A percentile compares a stretch with the other conserved stretches of the same genome.
Conservation (phyloP, 92 coral and sea anemone genomes). For the Diadumene lineata region DNA sequence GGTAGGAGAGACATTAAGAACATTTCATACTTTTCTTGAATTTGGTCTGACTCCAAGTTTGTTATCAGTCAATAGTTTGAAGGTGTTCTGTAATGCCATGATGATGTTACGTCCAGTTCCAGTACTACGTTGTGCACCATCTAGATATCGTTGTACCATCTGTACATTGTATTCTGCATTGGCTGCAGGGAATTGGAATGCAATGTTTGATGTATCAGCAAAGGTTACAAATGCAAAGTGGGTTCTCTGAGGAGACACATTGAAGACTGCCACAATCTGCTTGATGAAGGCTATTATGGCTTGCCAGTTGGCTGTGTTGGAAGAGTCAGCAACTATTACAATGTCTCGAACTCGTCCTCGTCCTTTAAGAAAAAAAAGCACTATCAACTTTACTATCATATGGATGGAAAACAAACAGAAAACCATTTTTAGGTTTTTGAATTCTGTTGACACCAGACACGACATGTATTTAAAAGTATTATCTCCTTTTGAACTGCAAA, state of each 20-base stretch:
- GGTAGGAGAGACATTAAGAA: too few relatives aligned
- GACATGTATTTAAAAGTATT: too few relatives aligned
- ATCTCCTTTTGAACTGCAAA: too few relatives aligned
- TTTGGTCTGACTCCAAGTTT: neutral
- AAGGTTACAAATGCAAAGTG: neutral
- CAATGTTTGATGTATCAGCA: neutral
- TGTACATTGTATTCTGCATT: neutral
- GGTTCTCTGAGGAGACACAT: neutral
- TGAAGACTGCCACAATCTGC: neutral
- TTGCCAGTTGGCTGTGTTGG: neutral
- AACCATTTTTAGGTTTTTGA: too few relatives aligned
- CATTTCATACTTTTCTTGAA: neutral
- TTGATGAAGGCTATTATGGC: neutral
- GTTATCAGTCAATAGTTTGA: neutral
- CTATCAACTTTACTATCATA: too few relatives aligned
- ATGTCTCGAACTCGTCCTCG: slow-evolving; percentile 5
- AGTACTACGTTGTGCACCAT: neutral
- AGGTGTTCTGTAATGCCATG: neutral
- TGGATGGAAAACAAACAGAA: too few relatives aligned
- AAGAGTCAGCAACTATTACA: slow-evolving; percentile 7
- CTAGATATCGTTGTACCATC: neutral
- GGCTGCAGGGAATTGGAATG: neutral
- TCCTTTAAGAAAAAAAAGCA: too few relatives aligned
- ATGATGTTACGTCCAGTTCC: neutral
- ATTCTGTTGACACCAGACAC: too few relatives aligned